phyloP scores from a whole-genome alignment of 2,113 vertebrate species.

The Orcinus orca region DNA sequence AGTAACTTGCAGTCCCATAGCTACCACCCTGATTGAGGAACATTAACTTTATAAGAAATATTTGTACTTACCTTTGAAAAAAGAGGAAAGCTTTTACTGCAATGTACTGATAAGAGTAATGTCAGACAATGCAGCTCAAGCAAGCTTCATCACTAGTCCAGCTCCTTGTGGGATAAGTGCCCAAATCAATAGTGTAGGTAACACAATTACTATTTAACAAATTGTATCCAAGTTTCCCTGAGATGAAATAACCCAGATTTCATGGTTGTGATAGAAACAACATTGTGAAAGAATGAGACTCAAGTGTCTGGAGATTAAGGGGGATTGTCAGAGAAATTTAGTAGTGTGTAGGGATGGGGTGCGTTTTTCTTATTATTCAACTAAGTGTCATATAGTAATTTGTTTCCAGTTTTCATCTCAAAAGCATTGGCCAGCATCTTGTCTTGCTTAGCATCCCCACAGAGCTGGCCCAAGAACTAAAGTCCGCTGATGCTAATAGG shows the following conservation, averaged over 20 bases:
- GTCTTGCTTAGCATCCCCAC: background rate
- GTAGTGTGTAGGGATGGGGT: background rate
- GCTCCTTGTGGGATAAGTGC: background rate
- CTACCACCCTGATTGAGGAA: background rate
- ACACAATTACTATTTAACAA: conserved; percentile 61
- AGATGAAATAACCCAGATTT: conserved; percentile 44
- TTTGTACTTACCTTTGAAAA: background rate
- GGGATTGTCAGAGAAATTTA: conserved; percentile 4
- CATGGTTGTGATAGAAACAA: conserved; percentile 33
- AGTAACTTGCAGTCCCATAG: background rate
- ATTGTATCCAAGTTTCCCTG: conserved; percentile 36
- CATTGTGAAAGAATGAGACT: background rate
- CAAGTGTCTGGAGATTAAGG: background rate
- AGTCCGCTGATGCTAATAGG: conserved; percentile 23
- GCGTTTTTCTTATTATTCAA: conserved; percentile 32
- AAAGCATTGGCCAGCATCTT: background rate
- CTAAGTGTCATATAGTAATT: background rate
- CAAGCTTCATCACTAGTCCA: background rate
- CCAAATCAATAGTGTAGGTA: conserved; percentile 67
- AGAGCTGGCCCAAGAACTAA: background rate
- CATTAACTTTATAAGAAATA: conserved; percentile 14
- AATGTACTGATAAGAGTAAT: conserved; percentile 30
- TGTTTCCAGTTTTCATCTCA: conserved; percentile 39
- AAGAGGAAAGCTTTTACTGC: background rate
- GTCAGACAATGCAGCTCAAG: background rate